Percentiles rank a stretch among this genome's conserved stretches.
Evolutionary conservation across 2,888 invertebrate genomes (phyloP).

Genomic region (Platycheirus rosarum): DNA sequence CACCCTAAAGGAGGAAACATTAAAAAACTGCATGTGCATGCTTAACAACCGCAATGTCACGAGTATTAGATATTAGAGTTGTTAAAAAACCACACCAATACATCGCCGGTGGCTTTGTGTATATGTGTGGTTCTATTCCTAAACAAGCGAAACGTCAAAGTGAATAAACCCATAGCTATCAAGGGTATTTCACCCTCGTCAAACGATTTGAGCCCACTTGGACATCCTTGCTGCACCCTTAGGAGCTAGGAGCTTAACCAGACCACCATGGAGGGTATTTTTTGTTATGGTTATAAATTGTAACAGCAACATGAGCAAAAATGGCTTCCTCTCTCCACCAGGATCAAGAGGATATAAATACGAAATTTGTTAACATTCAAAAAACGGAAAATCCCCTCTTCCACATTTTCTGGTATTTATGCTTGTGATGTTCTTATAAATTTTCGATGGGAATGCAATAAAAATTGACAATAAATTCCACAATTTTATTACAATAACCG

Average conservation of each 20-base stretch:
- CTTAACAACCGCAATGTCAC: slow-evolving; percentile 67
- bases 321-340: slow-evolving; percentile 48
- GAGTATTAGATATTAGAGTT: slow-evolving; percentile 69
- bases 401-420: slow-evolving; percentile 20
- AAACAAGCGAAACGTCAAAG: slow-evolving; percentile 51
- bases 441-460: slow-evolving; percentile 70
- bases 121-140: slow-evolving; percentile 13
- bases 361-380: slow-evolving; percentile 57
- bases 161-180: slow-evolving; percentile 34
- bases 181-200: slow-evolving; percentile 55
- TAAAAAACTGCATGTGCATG: slow-evolving; percentile 66
- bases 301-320: slow-evolving; percentile 7
- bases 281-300: slow-evolving; percentile 47
- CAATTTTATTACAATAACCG: slow-evolving; percentile 68
- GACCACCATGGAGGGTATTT: slow-evolving; percentile 42
- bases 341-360: slow-evolving; percentile 60
- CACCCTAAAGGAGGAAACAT: not conserved
- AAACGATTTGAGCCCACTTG: slow-evolving; percentile 60
- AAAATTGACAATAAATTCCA: slow-evolving; percentile 69
- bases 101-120: slow-evolving; percentile 1
- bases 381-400: slow-evolving; percentile 24
- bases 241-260: slow-evolving; percentile 12
- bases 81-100: slow-evolving; percentile 63
- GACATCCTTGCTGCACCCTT: slow-evolving; percentile 48
- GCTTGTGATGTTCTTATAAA: slow-evolving; percentile 58